Base-by-base conservation (phyloP, 2,888 invertebrate species). In the Acheta domesticus region DNA sequence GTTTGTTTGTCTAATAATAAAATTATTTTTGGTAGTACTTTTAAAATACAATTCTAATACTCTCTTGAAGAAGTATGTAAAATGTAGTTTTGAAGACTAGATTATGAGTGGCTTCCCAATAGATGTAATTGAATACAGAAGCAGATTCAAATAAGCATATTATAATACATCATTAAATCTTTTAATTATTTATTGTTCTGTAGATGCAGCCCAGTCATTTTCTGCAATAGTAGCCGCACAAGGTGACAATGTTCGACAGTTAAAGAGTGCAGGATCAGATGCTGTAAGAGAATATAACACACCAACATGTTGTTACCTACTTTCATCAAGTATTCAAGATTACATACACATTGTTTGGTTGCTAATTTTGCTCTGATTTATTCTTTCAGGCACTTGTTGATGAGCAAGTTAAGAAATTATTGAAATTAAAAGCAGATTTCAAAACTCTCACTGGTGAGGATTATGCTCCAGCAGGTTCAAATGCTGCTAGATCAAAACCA, bases 201-300 rank as follows among this genome's bases (percentile, higher is more conserved):
- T 80, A 80, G 87, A 86, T 16, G 83, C 87, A 78, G 84, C 89
- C 77, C 89, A 89, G 84, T 85, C 84, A 19, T 19, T 83, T 36
- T 89, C 88, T 77, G 88, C 89, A 2, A 87, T 88, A 83, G 83
- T 85, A 75, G 85, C 79, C 81, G 86, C 3, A 88, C 89, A 20
- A 88, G 89, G 76, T 86, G 86, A 48, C 88, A 89, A 84, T 89
- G 89, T 82, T 88, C 89, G 49, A 85, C 86, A 48, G 84, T 87
- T 75, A 86, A 77, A 77, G 36, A 77, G 77, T 77, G 48, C 12
- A 16, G 48, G 48, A 21, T 49, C 77, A 48, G 1, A 36, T 36
- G n/a, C 3, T 12, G 77, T 75, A 23, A 75, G 14, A n/a, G 14
- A 75, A 23, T 20, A 14, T 5, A 75, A 19, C n/a, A 62, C 14